phyloP scores from a whole-genome alignment of 2,888 invertebrate species.

The Enoplolaimus lenunculus region DNA sequence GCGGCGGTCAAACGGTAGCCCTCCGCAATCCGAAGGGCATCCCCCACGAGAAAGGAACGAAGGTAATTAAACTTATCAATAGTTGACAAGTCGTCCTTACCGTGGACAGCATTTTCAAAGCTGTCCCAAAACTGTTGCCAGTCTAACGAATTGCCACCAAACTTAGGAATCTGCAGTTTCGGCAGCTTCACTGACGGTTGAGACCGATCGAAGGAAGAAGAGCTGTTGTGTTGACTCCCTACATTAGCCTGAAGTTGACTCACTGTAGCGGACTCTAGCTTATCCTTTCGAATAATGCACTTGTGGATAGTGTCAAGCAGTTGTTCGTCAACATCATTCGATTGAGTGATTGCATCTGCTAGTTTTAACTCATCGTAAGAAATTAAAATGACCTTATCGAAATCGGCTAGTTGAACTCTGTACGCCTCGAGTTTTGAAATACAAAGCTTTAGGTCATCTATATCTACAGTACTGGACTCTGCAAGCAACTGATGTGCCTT shows the following conservation, averaged over 20 bases:
- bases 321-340: background rate
- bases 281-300: background rate
- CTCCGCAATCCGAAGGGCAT: background rate
- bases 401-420: background rate
- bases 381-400: slow-evolving; percentile 3
- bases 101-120: slow-evolving; percentile 11
- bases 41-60: slow-evolving; percentile 3
- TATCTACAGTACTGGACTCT: background rate
- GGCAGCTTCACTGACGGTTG: slow-evolving; percentile 18
- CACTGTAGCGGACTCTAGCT: background rate
- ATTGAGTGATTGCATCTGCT: background rate
- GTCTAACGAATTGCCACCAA: background rate
- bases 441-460: background rate
- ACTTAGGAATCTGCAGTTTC: slow-evolving; percentile 17
- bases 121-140: slow-evolving; percentile 13
- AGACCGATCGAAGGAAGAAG: background rate
- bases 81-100: background rate
- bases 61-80: slow-evolving; percentile 14
- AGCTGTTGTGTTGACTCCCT: background rate
- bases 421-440: slow-evolving; percentile 4
- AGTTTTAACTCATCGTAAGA: background rate
- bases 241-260: background rate
- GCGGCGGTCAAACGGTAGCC: background rate
- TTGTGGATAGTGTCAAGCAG: background rate
- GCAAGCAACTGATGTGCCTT: background rate